Conservation (phyloP, 2,888 invertebrate species). For the Zele albiditarsus region DNA sequence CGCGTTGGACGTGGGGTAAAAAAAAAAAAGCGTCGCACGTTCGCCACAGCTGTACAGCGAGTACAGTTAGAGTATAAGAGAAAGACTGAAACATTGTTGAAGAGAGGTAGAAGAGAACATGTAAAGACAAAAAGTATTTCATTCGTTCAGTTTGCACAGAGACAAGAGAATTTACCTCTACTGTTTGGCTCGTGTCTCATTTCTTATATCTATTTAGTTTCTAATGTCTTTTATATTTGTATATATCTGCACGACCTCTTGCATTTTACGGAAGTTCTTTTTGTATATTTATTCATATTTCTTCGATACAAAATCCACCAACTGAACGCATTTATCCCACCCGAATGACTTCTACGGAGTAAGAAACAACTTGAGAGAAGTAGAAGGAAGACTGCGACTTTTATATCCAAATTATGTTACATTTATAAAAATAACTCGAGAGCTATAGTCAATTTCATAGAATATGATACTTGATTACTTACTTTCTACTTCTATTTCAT, state of each 20-base stretch:
- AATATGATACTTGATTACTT: too few relatives aligned
- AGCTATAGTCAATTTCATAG: too few relatives aligned
- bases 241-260: neutral
- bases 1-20: slow-evolving; percentile 18
- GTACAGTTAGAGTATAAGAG: neutral
- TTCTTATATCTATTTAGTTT: slow-evolving; percentile 34
- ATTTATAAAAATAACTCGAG: neutral
- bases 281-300: slow-evolving; percentile 33
- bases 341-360: neutral
- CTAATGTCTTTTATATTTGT: slow-evolving; percentile 7
- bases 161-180: neutral
- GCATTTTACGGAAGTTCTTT: neutral
- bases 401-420: slow-evolving; percentile 10
- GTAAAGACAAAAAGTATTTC: slow-evolving; percentile 9
- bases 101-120: neutral
- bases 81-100: neutral
- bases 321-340: slow-evolving; percentile 7
- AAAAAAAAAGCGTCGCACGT: slow-evolving; percentile 22
- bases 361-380: slow-evolving; percentile 19
- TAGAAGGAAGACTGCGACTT: slow-evolving; percentile 8
- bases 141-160: neutral
- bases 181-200: neutral
- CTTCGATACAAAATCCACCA: slow-evolving; percentile 21
- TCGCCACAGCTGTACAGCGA: neutral
- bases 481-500: too few relatives aligned